Conservation (phyloP, 2,113 vertebrate species). For the Neolamprologus sp. region DNA sequence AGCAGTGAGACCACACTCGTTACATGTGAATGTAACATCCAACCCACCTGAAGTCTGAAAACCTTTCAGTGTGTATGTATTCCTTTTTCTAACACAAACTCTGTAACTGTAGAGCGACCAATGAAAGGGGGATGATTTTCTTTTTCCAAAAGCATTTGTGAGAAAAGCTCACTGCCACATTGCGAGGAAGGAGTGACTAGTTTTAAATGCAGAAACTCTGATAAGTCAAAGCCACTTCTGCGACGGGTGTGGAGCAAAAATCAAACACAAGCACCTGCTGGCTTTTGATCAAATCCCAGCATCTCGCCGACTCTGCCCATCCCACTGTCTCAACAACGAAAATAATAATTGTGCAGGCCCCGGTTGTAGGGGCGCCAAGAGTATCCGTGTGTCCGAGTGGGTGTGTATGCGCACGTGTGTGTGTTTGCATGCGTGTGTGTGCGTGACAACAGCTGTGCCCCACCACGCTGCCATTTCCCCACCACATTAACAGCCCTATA, state of each 20-base stretch:
- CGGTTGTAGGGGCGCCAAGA: not conserved
- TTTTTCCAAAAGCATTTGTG: not conserved
- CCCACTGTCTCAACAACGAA: constrained; percentile 23
- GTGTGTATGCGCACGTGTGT: not conserved
- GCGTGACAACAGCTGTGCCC: constrained; percentile 88
- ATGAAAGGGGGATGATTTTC: not conserved
- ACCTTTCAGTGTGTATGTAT: not conserved
- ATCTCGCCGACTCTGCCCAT: not conserved
- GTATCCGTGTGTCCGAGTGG: not conserved
- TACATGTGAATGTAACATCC: not conserved
- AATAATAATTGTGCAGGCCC: constrained; percentile 46
- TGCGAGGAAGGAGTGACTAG: not conserved
- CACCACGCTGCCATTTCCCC: constrained; percentile 92
- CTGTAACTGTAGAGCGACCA: not conserved
- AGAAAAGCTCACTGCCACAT: not conserved
- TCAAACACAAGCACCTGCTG: constrained; percentile 43
- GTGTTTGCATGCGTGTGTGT: not conserved
- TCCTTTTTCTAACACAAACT: not conserved
- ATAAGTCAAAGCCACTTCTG: not conserved
- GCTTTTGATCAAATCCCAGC: constrained; percentile 40
- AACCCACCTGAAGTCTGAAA: not conserved
- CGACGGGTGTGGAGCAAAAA: not conserved
- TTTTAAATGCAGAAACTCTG: not conserved
- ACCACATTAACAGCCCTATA: constrained; percentile 99
- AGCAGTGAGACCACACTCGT: not conserved